Conservation (phyloP, 2,113 vertebrate genomes). For the Nothocercus julius region DNA sequence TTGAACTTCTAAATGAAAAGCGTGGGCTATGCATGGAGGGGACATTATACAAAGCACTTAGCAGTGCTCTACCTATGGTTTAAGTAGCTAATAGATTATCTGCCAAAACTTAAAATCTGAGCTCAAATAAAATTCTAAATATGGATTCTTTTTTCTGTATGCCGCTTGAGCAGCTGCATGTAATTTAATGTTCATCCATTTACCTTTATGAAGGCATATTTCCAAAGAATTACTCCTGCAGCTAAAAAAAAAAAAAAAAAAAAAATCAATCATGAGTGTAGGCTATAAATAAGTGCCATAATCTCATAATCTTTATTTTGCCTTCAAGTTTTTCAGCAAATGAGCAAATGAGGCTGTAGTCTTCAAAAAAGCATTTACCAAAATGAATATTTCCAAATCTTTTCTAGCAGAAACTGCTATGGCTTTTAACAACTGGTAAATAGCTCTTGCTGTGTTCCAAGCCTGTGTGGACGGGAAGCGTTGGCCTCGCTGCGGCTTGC, state of each 20-base stretch:
- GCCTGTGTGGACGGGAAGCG: background rate
- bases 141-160: background rate
- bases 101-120: slow-evolving; percentile 29
- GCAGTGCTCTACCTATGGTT: slow-evolving; percentile 27
- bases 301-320: background rate
- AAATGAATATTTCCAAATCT: background rate
- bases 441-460: background rate
- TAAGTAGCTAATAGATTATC: slow-evolving; percentile 44
- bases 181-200: slow-evolving; percentile 59
- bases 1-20: slow-evolving; percentile 30
- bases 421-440: slow-evolving; percentile 25
- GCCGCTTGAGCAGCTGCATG: background rate
- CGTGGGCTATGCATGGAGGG: background rate
- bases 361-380: slow-evolving; percentile 30
- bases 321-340: slow-evolving; percentile 15
- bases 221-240: slow-evolving; percentile 46
- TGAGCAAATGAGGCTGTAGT: background rate
- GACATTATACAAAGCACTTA: slow-evolving; percentile 14
- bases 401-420: background rate
- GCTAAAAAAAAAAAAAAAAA: background rate
- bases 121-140: slow-evolving; percentile 40
- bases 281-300: slow-evolving; percentile 4
- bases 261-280: background rate
- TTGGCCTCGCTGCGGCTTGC: background rate
- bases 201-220: slow-evolving; percentile 32